Base-by-base conservation (phyloP, 1,140 invertebrate genomes). In the Magallana gigas region DNA sequence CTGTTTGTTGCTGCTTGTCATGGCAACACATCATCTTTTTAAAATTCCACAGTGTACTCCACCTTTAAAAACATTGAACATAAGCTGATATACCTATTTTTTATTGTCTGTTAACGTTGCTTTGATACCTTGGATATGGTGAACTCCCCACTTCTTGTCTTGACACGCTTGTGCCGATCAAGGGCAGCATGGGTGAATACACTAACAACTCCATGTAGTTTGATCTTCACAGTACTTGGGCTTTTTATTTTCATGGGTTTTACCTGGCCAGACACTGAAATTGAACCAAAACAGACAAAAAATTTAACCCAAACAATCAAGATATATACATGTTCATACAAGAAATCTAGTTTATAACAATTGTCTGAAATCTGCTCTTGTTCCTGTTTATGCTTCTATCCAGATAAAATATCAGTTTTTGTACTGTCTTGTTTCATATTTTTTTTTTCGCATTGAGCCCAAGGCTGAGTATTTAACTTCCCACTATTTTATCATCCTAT, bases 91-190 rank as follows among this genome's bases (percentile, higher is more conserved):
- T 76, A 76, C 36, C 36, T 29, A 12, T 76, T 76, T 76, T 76
- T 76, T 76, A 76, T 76, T 76, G 68, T 29, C 68, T 76, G 18
- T 76, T 36, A 76, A 76, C 8, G 68, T 76, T 76, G 36, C 14
- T 62, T 62, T 62, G 68, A 76, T 76, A 76, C 68, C 68, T 76
- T 76, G 23, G 68, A 76, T 76, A 76, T 8, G 23, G 36, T 76
- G 14, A 76, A 18, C 23, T 23, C 16, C 68, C 12, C 0, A 12
- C 68, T 76, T 76, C 68, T 76, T 36, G 68, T 76, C 68, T 76
- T 76, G 68, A 76, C 68, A 76, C 9, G 68, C 18, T 76, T 76
- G 23, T 76, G 68, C 36, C 36, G 23, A 76, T 76, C 68, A 29
- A 29, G 11, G 68, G 68, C 12, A 76, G 5, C 9, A 76, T 76